Percentiles rank a stretch among this genome's conserved stretches.
These are phyloP conservation scores for Cheilosia urbana DNA, from an alignment of 2,888 invertebrate species.

Conservation along the genomic window DNA sequence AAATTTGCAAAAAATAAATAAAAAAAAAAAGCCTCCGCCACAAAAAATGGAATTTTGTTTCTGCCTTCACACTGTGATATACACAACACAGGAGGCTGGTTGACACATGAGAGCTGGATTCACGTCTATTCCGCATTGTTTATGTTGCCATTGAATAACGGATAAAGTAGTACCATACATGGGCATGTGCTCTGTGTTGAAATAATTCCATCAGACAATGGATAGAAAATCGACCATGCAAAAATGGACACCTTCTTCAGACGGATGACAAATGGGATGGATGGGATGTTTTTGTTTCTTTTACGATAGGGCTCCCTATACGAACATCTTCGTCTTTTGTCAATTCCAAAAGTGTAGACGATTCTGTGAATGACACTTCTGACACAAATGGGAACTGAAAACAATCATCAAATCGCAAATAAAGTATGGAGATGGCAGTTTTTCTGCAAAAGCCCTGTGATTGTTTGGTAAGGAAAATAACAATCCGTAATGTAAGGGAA, in stretches of 20 bases:
- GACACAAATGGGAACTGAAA: conserved; percentile 55
- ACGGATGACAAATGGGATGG: conserved; percentile 61
- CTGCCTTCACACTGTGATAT: conserved; percentile 8
- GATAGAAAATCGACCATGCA: conserved; percentile 34
- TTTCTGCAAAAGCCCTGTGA: conserved; percentile 21
- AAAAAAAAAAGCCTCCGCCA: neutral
- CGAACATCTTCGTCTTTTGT: conserved; percentile 1
- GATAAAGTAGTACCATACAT: conserved; percentile 9
- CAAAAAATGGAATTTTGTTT: conserved; percentile 34
- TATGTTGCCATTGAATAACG: conserved; percentile 40
- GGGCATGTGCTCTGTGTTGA: conserved; percentile 21
- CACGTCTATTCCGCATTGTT: conserved; percentile 34
- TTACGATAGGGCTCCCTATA: neutral
- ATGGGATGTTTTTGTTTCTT: conserved; percentile 53
- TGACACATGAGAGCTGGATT: conserved; percentile 39
- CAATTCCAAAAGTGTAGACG: conserved; percentile 14
- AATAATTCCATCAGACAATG: conserved; percentile 60
- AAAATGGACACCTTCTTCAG: conserved; percentile 49
- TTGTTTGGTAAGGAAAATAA: conserved; percentile 33
- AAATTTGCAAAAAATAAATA: conserved; percentile 14
- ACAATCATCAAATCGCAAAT: conserved; percentile 45
- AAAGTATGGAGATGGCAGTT: conserved; percentile 22
- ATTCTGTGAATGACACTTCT: conserved; percentile 55
- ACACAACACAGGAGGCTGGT: conserved; percentile 8
- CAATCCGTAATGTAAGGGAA: conserved; percentile 13